A percentile compares a stretch with the other conserved stretches of the same genome.
These are phyloP conservation scores for Aradophagus sp. DNA, from an alignment of 1,140 invertebrate genomes.

Conservation along the genomic window DNA sequence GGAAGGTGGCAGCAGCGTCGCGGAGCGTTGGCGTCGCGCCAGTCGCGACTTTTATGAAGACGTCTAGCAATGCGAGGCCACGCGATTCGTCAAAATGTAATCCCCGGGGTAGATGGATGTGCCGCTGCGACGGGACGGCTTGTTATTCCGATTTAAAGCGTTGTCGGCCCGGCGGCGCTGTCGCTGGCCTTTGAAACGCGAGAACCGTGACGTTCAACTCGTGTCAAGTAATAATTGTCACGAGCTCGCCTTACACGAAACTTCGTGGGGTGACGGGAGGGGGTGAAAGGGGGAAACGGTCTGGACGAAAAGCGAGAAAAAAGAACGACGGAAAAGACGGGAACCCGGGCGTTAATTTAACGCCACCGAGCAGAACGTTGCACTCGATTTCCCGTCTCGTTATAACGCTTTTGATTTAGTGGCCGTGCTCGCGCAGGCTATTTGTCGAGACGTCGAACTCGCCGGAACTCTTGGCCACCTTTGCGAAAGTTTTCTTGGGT, in stretches of 20 bases:
- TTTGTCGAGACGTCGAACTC: no score
- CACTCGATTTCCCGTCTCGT: constrained; percentile 65
- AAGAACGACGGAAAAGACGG: constrained; percentile 7
- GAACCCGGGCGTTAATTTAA: constrained; percentile 68
- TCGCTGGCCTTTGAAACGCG: constrained; percentile 63
- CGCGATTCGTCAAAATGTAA: constrained; percentile 71
- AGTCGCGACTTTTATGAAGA: constrained; percentile 62
- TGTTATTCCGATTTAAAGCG: constrained; percentile 70
- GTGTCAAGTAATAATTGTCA: constrained; percentile 69
- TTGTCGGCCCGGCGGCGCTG: constrained; percentile 50
- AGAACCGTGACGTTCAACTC: constrained; percentile 58
- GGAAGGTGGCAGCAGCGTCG: constrained; percentile 41
- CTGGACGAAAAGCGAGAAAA: constrained; percentile 38
- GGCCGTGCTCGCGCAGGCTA: constrained; percentile 3
- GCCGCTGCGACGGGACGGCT: constrained; percentile 64
- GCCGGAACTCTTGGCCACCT: no score
- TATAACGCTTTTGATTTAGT: constrained; percentile 59
- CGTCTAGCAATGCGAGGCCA: constrained; percentile 59
- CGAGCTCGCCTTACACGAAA: constrained; percentile 57
- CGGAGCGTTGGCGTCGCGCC: constrained; percentile 51
- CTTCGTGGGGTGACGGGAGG: no score
- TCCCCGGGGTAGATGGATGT: constrained; percentile 67
- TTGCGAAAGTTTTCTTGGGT: no score
- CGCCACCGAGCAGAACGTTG: constrained; percentile 64
- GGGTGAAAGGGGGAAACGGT: no score